Evolutionary conservation across 2,113 vertebrate species (phyloP), one percentile per base, ranked within the genome.

Genomic region (Strigops habroptila): DNA sequence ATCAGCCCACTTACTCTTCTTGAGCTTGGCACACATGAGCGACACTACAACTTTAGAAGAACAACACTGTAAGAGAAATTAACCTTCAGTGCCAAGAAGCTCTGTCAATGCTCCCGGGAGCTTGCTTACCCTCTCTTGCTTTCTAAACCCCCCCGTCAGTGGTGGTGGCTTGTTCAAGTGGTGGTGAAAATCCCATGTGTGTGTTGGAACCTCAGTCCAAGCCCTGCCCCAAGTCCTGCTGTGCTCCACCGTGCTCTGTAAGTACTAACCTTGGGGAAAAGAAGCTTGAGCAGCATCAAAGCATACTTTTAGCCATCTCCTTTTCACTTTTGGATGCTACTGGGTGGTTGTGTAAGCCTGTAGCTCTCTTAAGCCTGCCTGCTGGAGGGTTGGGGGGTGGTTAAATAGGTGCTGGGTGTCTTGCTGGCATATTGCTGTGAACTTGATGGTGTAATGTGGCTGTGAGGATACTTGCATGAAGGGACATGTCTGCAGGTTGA

Each of bases 121-220:
- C 51, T 51, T 14, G 10, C 25, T 82, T 14, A 6, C 9, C 21
- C n/a, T 21, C 30, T 9, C 25, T 7, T 23, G 31, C 43, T 64
- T 18, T 35, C 33, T 1, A 1, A 68, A 2, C 2, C 8, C 18
- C 22, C 18, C 22, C 0, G 0, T 3, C 16, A 12, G 16, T 0
- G 18, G 31, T 2, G 1, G 35, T 2, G 30, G 23, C n/a, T 67
- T 11, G 21, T 60, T 55, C 1, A 6, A 57, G 51, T 30, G 77
- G 30, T 5, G 43, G 10, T 71, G 69, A 24, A 65, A 18, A 4
- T n/a, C 55, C 10, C 23, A 4, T 1, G 2, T 0, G 1, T 8
- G 31, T 3, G 11, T 1, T 31, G 67, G 63, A 44, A 28, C 3
- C 1, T 0, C 18, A 27, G 69, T 28, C n/a, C 41, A 2, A 25